Conservation (phyloP, 2,888 invertebrate species). For the Osmoderma eremita region DNA sequence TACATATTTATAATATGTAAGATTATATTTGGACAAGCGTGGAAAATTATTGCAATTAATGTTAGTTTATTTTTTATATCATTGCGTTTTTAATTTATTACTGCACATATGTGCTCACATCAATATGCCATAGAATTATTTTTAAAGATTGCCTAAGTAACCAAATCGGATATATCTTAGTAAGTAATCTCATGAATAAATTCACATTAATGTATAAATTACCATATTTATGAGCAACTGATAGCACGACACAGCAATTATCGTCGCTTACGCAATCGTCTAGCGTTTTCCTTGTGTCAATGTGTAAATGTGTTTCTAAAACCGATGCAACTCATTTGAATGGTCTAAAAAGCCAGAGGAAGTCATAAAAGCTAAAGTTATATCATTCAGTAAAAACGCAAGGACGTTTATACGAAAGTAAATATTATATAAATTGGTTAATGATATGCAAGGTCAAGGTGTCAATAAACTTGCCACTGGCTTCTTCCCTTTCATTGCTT, state of each 20-base stretch:
- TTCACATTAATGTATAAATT: too few species aligned
- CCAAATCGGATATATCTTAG: too few species aligned
- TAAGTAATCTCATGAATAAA: too few species aligned
- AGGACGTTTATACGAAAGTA: slow-evolving; percentile 30
- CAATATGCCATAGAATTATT: too few species aligned
- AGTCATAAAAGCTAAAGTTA: not conserved
- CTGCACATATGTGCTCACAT: too few species aligned
- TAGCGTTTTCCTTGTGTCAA: too few species aligned
- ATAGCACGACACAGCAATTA: not conserved
- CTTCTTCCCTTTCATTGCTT: slow-evolving; percentile 10
- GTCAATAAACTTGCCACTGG: slow-evolving; percentile 28
- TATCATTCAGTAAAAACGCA: slow-evolving; percentile 8
- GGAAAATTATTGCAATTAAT: too few species aligned
- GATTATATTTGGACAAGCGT: too few species aligned
- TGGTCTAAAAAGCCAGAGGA: slow-evolving; percentile 7
- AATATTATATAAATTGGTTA: slow-evolving; percentile 35
- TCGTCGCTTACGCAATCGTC: not conserved
- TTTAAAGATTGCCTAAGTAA: too few species aligned
- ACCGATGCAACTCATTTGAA: not conserved
- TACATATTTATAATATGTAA: too few species aligned
- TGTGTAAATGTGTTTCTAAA: not conserved
- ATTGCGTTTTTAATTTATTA: too few species aligned
- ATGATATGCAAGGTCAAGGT: slow-evolving; percentile 33
- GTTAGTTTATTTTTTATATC: too few species aligned
- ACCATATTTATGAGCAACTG: not conserved